These are phyloP conservation scores for Drosophila siamana DNA, from an alignment of 2,888 invertebrate genomes.

Conservation along the genomic window DNA sequence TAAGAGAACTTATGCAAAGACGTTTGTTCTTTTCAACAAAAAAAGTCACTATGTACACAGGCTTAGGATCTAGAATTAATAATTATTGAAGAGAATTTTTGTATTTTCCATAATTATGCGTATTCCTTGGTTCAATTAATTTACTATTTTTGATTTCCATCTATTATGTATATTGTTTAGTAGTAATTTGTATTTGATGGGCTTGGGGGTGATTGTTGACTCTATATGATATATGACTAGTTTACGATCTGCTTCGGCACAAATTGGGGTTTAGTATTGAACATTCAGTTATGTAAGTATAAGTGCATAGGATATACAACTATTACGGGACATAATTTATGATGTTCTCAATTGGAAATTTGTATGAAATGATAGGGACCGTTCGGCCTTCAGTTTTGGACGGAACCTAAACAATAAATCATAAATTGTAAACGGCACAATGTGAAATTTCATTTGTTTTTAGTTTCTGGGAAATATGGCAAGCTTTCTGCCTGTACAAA, in stretches of 20 bases:
- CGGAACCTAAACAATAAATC: constrained; percentile 66
- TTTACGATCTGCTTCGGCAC: constrained; percentile 71
- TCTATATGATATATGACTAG: constrained; percentile 63
- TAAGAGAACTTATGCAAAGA: constrained; percentile 59
- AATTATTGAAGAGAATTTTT: constrained; percentile 36
- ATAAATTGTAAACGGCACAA: constrained; percentile 42
- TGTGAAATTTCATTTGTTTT: constrained; percentile 36
- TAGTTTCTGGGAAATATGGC: constrained; percentile 20
- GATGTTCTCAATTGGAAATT: constrained; percentile 25
- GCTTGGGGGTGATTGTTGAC: neutral
- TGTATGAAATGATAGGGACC: constrained; percentile 13
- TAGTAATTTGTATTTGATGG: constrained; percentile 2
- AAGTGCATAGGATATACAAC: constrained; percentile 3
- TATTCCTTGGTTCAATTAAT: constrained; percentile 40
- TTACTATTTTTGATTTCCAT: constrained; percentile 23
- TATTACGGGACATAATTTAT: constrained; percentile 14
- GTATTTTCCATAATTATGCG: constrained; percentile 36
- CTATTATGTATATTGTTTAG: constrained; percentile 23
- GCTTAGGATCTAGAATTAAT: constrained; percentile 43
- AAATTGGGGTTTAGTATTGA: constrained; percentile 61
- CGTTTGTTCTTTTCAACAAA: constrained; percentile 59
- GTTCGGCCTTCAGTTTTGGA: constrained; percentile 54
- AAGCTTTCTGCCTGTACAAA: constrained; percentile 27
- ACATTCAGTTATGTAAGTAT: constrained; percentile 23
- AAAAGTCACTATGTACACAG: constrained; percentile 62